Percentiles rank a stretch among this genome's conserved stretches.
These are phyloP conservation scores for Bombus consobrinus DNA, from an alignment of 1,140 invertebrate species.

Conservation along the genomic window DNA sequence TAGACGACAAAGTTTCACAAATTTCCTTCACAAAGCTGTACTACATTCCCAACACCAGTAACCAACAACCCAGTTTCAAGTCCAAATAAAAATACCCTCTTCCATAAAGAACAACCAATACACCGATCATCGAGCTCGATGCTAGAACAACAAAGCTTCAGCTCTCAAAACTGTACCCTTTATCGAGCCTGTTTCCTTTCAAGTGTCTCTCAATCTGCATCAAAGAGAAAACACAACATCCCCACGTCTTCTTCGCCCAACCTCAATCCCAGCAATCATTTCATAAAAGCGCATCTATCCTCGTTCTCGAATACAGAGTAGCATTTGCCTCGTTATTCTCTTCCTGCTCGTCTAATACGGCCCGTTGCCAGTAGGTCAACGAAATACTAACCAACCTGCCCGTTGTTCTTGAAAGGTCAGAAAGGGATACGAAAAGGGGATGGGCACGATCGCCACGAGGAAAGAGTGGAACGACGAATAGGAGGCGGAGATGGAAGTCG, in stretches of 20 bases:
- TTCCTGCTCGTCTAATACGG: background rate
- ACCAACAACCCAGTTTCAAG: background rate
- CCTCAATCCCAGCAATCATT: background rate
- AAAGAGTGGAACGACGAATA: background rate
- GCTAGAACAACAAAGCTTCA: background rate
- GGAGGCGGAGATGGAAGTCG: constrained; percentile 6
- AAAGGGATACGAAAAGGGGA: background rate
- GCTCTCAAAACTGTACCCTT: background rate
- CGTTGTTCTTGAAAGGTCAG: constrained; percentile 22
- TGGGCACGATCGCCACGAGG: background rate
- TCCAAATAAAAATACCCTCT: background rate
- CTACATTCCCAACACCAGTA: background rate
- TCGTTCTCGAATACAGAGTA: too few relatives aligned
- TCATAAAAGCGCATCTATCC: background rate
- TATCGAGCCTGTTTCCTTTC: constrained; percentile 3
- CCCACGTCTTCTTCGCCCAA: background rate
- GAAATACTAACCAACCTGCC: constrained; percentile 41
- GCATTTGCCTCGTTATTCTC: constrained; percentile 8
- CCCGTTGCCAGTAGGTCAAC: constrained; percentile 42
- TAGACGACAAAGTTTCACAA: background rate
- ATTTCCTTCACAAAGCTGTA: background rate
- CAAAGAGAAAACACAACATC: constrained; percentile 17
- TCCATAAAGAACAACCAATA: background rate
- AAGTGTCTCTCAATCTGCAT: constrained; percentile 9
- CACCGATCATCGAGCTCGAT: background rate